phyloP scores from a whole-genome alignment of 2,888 invertebrate genomes.

The Polydrusus tereticollis region DNA sequence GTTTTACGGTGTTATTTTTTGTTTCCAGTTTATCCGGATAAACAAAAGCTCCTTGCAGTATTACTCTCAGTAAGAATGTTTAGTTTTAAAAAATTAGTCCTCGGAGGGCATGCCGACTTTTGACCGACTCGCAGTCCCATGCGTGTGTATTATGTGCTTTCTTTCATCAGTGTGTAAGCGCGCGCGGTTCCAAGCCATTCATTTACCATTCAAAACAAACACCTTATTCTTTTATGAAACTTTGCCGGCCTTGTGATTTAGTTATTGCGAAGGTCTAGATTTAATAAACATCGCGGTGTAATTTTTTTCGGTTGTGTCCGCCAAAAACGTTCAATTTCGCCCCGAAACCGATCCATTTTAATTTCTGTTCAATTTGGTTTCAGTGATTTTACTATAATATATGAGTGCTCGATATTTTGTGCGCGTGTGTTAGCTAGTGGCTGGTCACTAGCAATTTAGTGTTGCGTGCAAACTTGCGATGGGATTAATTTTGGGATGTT shows the following conservation, averaged over 20 bases:
- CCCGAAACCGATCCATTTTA: neutral
- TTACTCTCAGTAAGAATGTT: too few relatives aligned
- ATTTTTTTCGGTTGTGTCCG: conserved; percentile 19
- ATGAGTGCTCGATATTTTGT: neutral
- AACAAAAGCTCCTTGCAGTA: too few relatives aligned
- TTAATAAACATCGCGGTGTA: conserved; percentile 27
- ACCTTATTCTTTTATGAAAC: conserved; percentile 28
- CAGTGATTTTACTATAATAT: neutral
- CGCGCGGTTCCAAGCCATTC: conserved; percentile 28
- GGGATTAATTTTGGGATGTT: neutral
- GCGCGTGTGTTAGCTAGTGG: neutral
- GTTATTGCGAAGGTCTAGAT: conserved; percentile 38
- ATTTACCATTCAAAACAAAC: conserved; percentile 45
- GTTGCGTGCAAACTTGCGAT: neutral
- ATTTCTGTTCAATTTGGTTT: neutral
- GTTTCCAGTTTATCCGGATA: too few relatives aligned
- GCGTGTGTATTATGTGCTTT: neutral
- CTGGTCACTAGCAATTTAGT: neutral
- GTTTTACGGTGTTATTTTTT: too few relatives aligned
- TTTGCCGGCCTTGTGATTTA: conserved; percentile 36
- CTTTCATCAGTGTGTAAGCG: conserved; percentile 11
- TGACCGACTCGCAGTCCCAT: too few relatives aligned
- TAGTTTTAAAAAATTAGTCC: too few relatives aligned
- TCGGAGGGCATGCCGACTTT: too few relatives aligned
- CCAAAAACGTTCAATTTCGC: neutral